Conservation (phyloP, 2,888 invertebrate species). For the Watsonalla binaria region DNA sequence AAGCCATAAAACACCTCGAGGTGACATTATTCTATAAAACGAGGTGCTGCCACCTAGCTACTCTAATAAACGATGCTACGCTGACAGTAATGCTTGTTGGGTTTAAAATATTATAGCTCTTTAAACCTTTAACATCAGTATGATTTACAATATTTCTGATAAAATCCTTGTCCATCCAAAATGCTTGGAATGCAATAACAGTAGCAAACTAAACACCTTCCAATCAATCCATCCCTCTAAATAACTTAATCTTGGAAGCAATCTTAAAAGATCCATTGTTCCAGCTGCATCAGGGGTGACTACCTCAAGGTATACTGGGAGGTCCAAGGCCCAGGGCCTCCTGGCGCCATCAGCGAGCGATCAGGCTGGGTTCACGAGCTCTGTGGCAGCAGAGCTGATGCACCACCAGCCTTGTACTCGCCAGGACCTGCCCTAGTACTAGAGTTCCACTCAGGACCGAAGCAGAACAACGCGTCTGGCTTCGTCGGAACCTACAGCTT, state of each 20-base stretch:
- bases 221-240: background rate
- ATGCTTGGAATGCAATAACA: too few relatives aligned
- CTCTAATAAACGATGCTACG: constrained; percentile 41
- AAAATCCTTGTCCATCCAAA: background rate
- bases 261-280: constrained; percentile 46
- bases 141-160: background rate
- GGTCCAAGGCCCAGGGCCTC: constrained; percentile 84
- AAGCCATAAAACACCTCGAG: constrained; percentile 16
- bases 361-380: constrained; percentile 86
- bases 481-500: constrained; percentile 88
- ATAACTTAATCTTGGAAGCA: background rate
- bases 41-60: constrained; percentile 32
- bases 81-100: constrained; percentile 44
- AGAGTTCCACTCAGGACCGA: constrained; percentile 83
- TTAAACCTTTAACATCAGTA: constrained; percentile 15
- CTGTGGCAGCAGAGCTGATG: constrained; percentile 83
- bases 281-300: constrained; percentile 86
- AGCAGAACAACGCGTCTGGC: constrained; percentile 79
- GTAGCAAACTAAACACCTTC: background rate
- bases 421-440: constrained; percentile 85
- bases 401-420: constrained; percentile 86
- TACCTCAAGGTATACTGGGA: constrained; percentile 89
- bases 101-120: constrained; percentile 40
- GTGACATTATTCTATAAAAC: constrained; percentile 41
- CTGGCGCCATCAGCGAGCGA: constrained; percentile 85